Evolutionary conservation across 2,888 invertebrate genomes (phyloP).

Genomic region (Micropterix aruncella): DNA sequence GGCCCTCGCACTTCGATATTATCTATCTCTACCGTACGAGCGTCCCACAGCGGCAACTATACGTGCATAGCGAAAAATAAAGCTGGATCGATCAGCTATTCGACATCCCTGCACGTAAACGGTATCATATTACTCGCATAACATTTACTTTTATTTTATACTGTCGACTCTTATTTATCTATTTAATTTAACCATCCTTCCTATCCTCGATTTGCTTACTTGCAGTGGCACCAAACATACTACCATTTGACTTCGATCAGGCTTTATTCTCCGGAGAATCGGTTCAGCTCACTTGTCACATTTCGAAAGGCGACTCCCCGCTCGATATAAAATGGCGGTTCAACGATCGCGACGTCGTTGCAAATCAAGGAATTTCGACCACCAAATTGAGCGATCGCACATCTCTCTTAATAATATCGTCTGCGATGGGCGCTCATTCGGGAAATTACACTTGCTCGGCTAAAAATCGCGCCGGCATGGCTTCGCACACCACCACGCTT

Average conservation of each 20-base stretch:
- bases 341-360: constrained; percentile 46
- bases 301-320: constrained; percentile 57
- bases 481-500: constrained; percentile 40
- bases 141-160: constrained; percentile 5
- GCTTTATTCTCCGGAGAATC: constrained; percentile 54
- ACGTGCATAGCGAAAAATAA: constrained; percentile 61
- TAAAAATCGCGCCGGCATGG: constrained; percentile 41
- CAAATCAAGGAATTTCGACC: constrained; percentile 36
- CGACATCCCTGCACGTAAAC: constrained; percentile 40
- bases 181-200: too few relatives aligned
- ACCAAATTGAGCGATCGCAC: constrained; percentile 40
- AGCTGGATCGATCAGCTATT: constrained; percentile 54
- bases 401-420: constrained; percentile 41
- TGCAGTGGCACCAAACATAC: constrained; percentile 46
- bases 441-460: constrained; percentile 52
- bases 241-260: constrained; percentile 52
- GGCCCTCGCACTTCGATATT: constrained; percentile 52
- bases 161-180: too few relatives aligned
- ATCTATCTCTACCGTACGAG: constrained; percentile 56
- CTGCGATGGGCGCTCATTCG: constrained; percentile 41
- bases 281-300: constrained; percentile 50
- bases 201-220: not conserved
- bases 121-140: constrained; percentile 23
- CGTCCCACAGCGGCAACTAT: constrained; percentile 58
- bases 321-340: constrained; percentile 57